Evolutionary conservation across 2,113 vertebrate species (phyloP), one percentile per base, ranked within the genome.

Genomic region (Aramus guarauna): DNA sequence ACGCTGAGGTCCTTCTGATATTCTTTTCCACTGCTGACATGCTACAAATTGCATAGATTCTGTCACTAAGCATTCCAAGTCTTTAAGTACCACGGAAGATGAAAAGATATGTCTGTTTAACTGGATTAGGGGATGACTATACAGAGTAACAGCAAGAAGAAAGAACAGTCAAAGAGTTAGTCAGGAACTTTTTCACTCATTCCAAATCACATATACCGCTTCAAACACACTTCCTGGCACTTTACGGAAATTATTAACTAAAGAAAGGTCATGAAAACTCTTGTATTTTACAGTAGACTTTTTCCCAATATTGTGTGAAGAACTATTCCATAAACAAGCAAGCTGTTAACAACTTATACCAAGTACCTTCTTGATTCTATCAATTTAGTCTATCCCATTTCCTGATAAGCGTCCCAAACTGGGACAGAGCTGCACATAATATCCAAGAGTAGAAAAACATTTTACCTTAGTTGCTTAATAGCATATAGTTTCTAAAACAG

Each of bases 401-500:
- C 89, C 89, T 76, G 48, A 95, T 21, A 84, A 81, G 18, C 3
- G 4, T 85, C 90, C 77, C 62, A 78, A 72, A 63, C 69, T 59
- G 90, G 75, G 71, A 89, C 18, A 85, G 68, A 95, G 43, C 73
- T 60, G 11, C 56, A 60, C 29, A 20, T 55, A 81, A 89, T 10
- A 86, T 55, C 77, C 84, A 91, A 92, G 60, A 91, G 69, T 7
- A 91, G 80, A 78, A 94, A 95, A 97, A 96, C 30, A 90, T 90
- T 91, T 92, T 69, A 76, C 59, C 86, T 88, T 9, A 86, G 83
- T 91, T 94, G 83, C 86, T 83, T 93, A 94, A 93, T 82, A 96
- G 91, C 94, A 87, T 79, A 95, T 66, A 69, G 86, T 94, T 97
- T 94, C 91, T 75, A 85, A 67, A 92, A 89, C 84, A 92, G 73